These are phyloP conservation scores for Drosophila orosa DNA, from an alignment of 1,140 invertebrate genomes.

Conservation along the genomic window DNA sequence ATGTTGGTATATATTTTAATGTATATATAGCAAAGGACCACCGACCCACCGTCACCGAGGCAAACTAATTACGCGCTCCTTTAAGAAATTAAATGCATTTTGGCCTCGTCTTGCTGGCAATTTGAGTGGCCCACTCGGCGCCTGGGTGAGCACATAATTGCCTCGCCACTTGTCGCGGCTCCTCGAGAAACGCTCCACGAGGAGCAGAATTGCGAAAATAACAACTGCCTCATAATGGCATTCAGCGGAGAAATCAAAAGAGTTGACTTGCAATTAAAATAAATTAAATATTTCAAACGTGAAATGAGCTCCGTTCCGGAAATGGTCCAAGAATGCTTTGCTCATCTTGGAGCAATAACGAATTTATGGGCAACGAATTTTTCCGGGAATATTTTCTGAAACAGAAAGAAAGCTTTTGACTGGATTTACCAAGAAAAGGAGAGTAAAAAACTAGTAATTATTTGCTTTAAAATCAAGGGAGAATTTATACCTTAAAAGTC, in stretches of 20 bases:
- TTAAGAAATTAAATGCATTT: conserved; percentile 82
- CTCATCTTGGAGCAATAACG: conserved; percentile 11
- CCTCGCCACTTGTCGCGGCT: conserved; percentile 67
- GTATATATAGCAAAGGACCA: conserved; percentile 10
- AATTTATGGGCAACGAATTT: conserved; percentile 11
- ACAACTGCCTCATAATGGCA: conserved; percentile 34
- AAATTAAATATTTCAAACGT: conserved; percentile 59
- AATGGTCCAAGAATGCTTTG: conserved; percentile 6
- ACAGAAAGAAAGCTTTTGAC: neutral
- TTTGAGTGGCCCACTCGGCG: conserved; percentile 62
- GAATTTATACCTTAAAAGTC: too few relatives aligned
- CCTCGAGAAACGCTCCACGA: conserved; percentile 59
- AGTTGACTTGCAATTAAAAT: conserved; percentile 72
- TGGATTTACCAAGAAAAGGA: neutral
- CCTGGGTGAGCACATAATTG: conserved; percentile 74
- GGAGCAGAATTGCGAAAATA: conserved; percentile 34
- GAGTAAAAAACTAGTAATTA: too few relatives aligned
- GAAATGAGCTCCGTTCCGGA: conserved; percentile 35
- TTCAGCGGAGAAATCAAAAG: conserved; percentile 62
- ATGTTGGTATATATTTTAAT: conserved; percentile 16
- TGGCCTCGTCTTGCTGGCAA: conserved; percentile 64
- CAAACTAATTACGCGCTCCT: conserved; percentile 78
- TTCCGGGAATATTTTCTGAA: neutral
- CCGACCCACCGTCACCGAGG: conserved; percentile 42
- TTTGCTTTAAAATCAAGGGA: too few relatives aligned